A percentile compares a stretch with the other conserved stretches of the same genome.
Conservation (phyloP, 2,888 invertebrate genomes). For the Megastigmus dorsalis region DNA sequence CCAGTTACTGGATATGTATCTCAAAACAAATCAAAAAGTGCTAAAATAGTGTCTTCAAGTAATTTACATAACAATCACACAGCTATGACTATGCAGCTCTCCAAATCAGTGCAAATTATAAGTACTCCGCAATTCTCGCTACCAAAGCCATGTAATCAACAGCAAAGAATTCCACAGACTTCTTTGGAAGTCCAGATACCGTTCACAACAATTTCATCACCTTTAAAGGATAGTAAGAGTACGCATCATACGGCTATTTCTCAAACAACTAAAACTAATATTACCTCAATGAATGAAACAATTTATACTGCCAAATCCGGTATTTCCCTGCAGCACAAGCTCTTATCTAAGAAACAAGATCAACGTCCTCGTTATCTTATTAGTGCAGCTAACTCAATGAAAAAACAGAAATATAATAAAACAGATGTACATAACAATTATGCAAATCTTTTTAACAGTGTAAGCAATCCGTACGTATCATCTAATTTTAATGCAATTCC, state of each 20-base stretch:
- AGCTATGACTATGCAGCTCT: conserved; percentile 57
- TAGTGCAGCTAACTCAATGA: conserved; percentile 49
- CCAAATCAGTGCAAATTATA: conserved; percentile 59
- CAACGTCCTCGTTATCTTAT: conserved; percentile 57
- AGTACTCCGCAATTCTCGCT: background rate
- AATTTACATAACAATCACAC: conserved; percentile 52
- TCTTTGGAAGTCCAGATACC: background rate
- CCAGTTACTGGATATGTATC: conserved; percentile 5
- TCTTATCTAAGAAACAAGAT: conserved; percentile 68
- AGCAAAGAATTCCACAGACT: background rate
- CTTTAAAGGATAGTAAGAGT: background rate
- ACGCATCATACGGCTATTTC: background rate
- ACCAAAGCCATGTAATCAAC: background rate
- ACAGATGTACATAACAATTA: background rate
- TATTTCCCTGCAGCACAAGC: conserved; percentile 66
- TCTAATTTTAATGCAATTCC: conserved; percentile 11
- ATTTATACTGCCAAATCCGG: background rate
- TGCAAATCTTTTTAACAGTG: background rate
- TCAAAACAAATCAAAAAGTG: background rate
- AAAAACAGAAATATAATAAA: conserved; percentile 60
- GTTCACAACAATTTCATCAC: background rate
- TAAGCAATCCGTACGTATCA: background rate
- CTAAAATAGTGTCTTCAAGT: conserved; percentile 58
- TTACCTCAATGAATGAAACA: background rate
- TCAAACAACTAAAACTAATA: background rate